These are phyloP conservation scores for Bicyclus anynana DNA, from an alignment of 1,140 invertebrate species.

Conservation along the genomic window DNA sequence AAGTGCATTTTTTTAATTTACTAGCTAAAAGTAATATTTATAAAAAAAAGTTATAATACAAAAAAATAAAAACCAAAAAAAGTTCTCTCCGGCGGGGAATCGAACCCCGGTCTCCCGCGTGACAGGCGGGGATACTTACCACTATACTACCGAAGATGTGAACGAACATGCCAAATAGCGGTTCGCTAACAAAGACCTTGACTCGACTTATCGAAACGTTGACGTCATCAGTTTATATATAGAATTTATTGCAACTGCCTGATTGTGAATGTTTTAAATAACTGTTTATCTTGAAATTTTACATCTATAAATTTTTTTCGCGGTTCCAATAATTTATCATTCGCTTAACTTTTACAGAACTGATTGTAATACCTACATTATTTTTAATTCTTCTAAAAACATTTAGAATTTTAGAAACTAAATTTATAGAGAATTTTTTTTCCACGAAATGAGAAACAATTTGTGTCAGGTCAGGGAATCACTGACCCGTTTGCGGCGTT, in stretches of 20 bases:
- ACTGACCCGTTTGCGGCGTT: conserved; percentile 86
- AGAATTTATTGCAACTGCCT: too few species aligned
- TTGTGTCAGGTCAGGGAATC: conserved; percentile 82
- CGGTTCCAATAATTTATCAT: too few species aligned
- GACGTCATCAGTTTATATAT: not conserved
- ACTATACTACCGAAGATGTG: conserved; percentile 45
- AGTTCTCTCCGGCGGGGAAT: conserved; percentile 44
- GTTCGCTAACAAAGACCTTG: not conserved
- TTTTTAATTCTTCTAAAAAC: too few species aligned
- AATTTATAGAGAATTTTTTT: too few species aligned
- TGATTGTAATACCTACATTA: too few species aligned
- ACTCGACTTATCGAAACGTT: not conserved
- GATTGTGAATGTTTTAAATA: too few species aligned
- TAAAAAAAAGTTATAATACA: not conserved
- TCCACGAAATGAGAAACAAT: too few species aligned
- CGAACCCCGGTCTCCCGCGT: conserved; percentile 50
- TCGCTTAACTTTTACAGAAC: too few species aligned
- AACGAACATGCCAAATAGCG: conserved; percentile 36
- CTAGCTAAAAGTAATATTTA: not conserved
- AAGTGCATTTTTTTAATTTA: too few species aligned
- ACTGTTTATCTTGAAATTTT: too few species aligned
- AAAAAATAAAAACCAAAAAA: conserved; percentile 5
- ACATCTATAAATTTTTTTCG: too few species aligned
- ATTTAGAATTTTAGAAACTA: too few species aligned
- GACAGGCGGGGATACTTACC: conserved; percentile 45